Evolutionary conservation across 2,888 invertebrate genomes (phyloP).

Genomic region (Rotaria magnacalcarata): DNA sequence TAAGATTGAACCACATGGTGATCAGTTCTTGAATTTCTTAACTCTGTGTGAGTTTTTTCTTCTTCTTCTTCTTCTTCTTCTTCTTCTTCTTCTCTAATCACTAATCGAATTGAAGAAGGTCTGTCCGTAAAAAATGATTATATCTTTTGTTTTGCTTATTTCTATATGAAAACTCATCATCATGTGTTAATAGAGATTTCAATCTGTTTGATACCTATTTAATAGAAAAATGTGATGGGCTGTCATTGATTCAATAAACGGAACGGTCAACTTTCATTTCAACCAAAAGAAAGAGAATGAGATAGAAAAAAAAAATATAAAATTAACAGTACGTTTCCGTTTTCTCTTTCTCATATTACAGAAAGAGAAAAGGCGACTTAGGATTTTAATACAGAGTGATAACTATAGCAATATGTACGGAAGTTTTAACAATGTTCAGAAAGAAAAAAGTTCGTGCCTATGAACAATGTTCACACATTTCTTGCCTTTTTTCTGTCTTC

Average conservation of each 20-base stretch:
- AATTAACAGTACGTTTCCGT: constrained; percentile 6
- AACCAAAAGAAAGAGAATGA: not conserved
- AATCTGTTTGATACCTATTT: constrained; percentile 31
- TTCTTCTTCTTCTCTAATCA: not conserved
- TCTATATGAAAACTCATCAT: constrained; percentile 3
- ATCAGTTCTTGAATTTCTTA: constrained; percentile 26
- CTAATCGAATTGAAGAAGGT: constrained; percentile 26
- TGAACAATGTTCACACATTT: not conserved
- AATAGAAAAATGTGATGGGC: not conserved
- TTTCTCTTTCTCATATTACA: constrained; percentile 2
- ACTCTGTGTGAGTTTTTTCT: not conserved
- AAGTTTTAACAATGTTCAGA: not conserved
- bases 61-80: not conserved
- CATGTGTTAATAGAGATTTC: constrained; percentile 23
- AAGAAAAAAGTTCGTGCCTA: not conserved
- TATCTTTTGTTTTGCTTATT: not conserved
- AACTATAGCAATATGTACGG: not conserved
- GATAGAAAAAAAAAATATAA: not conserved
- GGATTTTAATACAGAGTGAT: not conserved
- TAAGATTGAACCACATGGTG: constrained; percentile 9
- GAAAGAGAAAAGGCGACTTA: not conserved
- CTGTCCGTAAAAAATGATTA: not conserved
- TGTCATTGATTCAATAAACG: not conserved
- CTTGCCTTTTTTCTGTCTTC: not conserved
- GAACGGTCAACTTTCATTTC: constrained; percentile 23